Percentiles rank a stretch among this genome's conserved stretches.
These are phyloP conservation scores for Drosophila sordidula DNA, from an alignment of 2,888 invertebrate genomes.

Conservation along the genomic window DNA sequence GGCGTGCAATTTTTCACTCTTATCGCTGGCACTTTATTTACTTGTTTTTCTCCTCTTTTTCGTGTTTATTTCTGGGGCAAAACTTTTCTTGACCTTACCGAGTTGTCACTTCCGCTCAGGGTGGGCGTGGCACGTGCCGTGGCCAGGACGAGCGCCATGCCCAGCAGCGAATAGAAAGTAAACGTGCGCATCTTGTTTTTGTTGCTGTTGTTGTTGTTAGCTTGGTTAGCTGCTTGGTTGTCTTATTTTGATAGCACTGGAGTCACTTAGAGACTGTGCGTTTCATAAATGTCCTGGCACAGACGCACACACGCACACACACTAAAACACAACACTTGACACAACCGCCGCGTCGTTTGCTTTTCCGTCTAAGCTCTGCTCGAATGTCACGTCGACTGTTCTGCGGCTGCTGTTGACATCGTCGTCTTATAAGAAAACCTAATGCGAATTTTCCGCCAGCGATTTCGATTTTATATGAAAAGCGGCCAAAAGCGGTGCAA, in stretches of 20 bases:
- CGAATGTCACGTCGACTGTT: conserved; percentile 61
- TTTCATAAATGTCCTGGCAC: conserved; percentile 54
- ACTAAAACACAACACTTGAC: conserved; percentile 21
- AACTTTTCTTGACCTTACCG: conserved; percentile 71
- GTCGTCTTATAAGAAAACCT: conserved; percentile 84
- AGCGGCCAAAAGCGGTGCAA: conserved; percentile 63
- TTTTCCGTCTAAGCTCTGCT: conserved; percentile 60
- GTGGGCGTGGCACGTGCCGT: conserved; percentile 77
- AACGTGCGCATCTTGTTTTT: conserved; percentile 70
- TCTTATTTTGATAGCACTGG: conserved; percentile 35
- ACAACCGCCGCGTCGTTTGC: conserved; percentile 37
- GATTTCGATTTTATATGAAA: conserved; percentile 85
- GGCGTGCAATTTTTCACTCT: conserved; percentile 35
- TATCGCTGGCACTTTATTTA: conserved; percentile 25
- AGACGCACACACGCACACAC: conserved; percentile 28
- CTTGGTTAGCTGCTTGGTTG: conserved; percentile 19
- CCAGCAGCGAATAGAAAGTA: conserved; percentile 66
- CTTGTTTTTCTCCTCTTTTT: neutral
- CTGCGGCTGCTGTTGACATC: conserved; percentile 80
- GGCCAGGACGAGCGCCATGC: conserved; percentile 61
- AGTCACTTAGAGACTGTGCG: conserved; percentile 13
- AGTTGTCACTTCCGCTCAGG: conserved; percentile 78
- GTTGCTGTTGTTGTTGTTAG: conserved; percentile 13
- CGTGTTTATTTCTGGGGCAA: conserved; percentile 5
- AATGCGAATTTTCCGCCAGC: conserved; percentile 83